These are phyloP conservation scores for Oryctolagus cuniculus DNA, from an alignment of 2,113 vertebrate species.

Conservation along the genomic window DNA sequence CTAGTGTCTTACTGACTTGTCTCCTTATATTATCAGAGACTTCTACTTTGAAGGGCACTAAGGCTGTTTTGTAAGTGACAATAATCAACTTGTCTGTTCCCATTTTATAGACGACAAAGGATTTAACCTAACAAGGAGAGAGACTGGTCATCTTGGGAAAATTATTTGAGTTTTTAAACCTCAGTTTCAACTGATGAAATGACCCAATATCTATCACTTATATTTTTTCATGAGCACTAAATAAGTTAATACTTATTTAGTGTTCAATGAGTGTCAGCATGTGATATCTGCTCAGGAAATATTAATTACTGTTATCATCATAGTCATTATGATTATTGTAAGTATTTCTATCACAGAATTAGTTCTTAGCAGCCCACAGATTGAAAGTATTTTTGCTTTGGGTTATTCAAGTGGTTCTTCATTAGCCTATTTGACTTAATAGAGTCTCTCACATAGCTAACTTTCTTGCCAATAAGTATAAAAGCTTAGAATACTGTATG, in stretches of 20 bases:
- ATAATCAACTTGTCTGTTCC: constrained; percentile 44
- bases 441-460: neutral
- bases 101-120: constrained; percentile 13
- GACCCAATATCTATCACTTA: neutral
- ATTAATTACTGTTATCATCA: constrained; percentile 14
- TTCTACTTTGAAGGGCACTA: constrained; percentile 49
- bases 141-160: constrained; percentile 13
- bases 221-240: constrained; percentile 36
- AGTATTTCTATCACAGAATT: constrained; percentile 12
- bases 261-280: neutral
- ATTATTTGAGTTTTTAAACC: neutral
- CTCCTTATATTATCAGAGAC: constrained; percentile 15
- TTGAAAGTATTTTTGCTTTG: constrained; percentile 37
- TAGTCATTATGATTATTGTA: neutral
- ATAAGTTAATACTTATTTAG: neutral
- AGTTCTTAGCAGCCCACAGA: neutral
- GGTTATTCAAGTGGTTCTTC: neutral
- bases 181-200: constrained; percentile 14
- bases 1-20: constrained; percentile 6
- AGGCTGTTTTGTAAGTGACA: constrained; percentile 45
- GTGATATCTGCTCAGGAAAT: neutral
- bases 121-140: constrained; percentile 38
- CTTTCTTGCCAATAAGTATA: constrained; percentile 24
- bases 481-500: neutral
- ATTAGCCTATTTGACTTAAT: neutral